These are phyloP conservation scores for Acanthoscelides obtectus DNA, from an alignment of 2,888 invertebrate genomes.

Conservation along the genomic window DNA sequence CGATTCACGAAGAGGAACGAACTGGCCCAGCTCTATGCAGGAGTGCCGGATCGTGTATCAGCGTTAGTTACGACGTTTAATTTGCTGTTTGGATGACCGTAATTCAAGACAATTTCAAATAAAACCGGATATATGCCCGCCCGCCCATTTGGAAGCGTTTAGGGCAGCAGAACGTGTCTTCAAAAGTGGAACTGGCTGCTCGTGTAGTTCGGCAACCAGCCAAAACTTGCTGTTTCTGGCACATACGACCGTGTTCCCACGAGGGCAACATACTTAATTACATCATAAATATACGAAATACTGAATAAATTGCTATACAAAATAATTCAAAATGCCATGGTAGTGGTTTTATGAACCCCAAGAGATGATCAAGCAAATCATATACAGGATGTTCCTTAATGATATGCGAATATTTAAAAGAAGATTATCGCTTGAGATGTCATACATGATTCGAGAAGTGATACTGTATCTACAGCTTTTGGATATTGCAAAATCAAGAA, in stretches of 20 bases:
- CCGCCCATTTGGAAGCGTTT: conserved; percentile 17
- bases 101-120: conserved; percentile 28
- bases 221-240: background rate
- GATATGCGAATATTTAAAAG: no score
- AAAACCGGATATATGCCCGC: conserved; percentile 19
- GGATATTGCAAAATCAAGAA: no score
- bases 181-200: background rate
- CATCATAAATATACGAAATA: no score
- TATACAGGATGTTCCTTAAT: no score
- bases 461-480: no score
- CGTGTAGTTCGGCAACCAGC: background rate
- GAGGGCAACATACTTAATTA: background rate
- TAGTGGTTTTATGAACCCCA: no score
- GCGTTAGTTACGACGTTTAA: conserved; percentile 36
- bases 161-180: background rate
- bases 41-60: conserved; percentile 39
- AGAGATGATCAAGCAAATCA: no score
- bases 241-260: background rate
- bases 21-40: conserved; percentile 32
- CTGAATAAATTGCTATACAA: no score
- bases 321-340: no score
- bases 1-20: no score
- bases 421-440: no score
- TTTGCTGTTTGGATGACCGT: conserved; percentile 28
- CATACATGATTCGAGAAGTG: no score